These are phyloP conservation scores for Odobenus rosmarus DNA, from an alignment of 2,113 vertebrate species.

Conservation along the genomic window DNA sequence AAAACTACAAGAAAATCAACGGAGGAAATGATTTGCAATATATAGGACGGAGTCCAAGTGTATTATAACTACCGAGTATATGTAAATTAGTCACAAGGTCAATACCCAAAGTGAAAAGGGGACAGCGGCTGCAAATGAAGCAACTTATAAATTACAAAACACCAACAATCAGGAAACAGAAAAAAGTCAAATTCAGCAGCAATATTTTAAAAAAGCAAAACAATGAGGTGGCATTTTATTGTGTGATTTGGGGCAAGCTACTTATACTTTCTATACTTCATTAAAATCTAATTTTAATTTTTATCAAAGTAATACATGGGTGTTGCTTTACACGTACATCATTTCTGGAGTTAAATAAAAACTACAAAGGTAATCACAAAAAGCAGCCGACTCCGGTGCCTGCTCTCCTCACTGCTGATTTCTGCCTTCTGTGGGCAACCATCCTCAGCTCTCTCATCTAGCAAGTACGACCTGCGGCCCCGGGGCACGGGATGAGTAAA, in stretches of 20 bases:
- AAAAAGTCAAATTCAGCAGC: neutral
- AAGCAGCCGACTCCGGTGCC: neutral
- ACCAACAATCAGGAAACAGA: neutral
- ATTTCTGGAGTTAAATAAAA: neutral
- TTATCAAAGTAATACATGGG: neutral
- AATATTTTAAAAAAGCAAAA: neutral
- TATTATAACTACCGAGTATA: neutral
- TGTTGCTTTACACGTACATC: neutral
- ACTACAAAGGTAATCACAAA: neutral
- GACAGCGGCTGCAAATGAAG: neutral
- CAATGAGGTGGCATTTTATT: neutral
- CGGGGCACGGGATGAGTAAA: neutral
- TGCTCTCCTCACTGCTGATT: neutral
- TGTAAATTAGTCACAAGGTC: neutral
- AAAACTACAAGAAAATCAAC: neutral
- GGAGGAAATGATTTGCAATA: neutral
- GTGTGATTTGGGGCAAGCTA: neutral
- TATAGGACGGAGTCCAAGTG: neutral
- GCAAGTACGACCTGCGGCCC: neutral
- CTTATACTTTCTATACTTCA: neutral
- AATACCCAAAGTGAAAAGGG: neutral
- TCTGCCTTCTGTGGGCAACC: neutral
- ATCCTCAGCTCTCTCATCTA: neutral
- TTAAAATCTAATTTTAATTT: neutral
- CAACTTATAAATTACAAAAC: neutral